Evolutionary conservation across 1,140 invertebrate genomes (phyloP), one percentile per base, ranked within the genome.

Genomic region (Musca vetustissima): DNA sequence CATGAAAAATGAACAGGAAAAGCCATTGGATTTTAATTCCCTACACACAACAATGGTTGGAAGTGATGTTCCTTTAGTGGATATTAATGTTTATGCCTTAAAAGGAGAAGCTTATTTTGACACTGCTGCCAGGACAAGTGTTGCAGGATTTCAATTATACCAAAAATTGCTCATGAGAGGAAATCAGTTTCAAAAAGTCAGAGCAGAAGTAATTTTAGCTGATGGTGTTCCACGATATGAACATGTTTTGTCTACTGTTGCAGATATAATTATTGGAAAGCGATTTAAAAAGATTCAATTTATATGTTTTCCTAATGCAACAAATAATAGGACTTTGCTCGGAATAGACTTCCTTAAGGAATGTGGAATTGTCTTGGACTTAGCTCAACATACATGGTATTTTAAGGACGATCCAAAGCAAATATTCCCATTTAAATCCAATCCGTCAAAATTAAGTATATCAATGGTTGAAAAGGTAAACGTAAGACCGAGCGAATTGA

Each of bases 61-160:
- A 24, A 25, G 64, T 49, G 24, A 69, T 64, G 61, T 70, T n/a
- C 52, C 69, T 11, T 24, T 36, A 1, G 17, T 70, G 17, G 52
- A 66, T 25, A 28, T 59, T 4, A 57, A 59, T 19, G 8, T 70
- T 14, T 59, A 70, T 32, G 65, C 52, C 3, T 21, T 70, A 48
- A 67, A 66, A 6, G 69, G 65, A n/a, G 55, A 52, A 49, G 69
- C 69, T 19, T 70, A 59, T 59, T 47, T 70, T 36, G 64, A 70
- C 14, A 61, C 64, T 1, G 69, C 69, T 21, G 64, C 69, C 8
- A 9, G 53, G 8, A 70, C 69, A 13, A 70, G 69, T 28, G 48
- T 70, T 17, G 68, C 68, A 14, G 50, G 68, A 4, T 24, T 17
- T 7, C 22, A 1, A 43, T 22, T 68, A 1, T 68, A 19, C 22